Evolutionary conservation across 2,888 invertebrate genomes (phyloP).

Genomic region (Dusona sp.): DNA sequence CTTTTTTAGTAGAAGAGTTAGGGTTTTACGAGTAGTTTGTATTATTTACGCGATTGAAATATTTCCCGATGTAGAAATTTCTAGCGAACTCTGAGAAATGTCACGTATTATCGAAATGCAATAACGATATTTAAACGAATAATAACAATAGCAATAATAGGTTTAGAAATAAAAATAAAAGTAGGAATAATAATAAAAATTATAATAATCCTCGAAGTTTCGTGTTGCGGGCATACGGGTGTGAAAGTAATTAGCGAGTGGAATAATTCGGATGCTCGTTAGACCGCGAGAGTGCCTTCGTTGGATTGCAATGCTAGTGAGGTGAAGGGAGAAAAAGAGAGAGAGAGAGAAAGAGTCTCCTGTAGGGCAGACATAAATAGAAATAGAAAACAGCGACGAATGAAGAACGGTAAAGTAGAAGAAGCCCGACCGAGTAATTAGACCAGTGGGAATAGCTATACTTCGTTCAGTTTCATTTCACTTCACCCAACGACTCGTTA

Average conservation of each 20-base stretch:
- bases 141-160: slow-evolving; percentile 18
- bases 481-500: slow-evolving; percentile 53
- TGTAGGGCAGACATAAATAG: slow-evolving; percentile 27
- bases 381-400: slow-evolving; percentile 46
- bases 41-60: background rate
- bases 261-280: slow-evolving; percentile 69
- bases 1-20: no score
- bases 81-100: background rate
- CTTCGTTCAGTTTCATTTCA: slow-evolving; percentile 29
- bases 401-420: slow-evolving; percentile 32
- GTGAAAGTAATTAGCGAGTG: slow-evolving; percentile 67
- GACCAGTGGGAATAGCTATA: slow-evolving; percentile 43
- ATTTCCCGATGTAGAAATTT: background rate
- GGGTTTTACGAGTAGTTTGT: background rate
- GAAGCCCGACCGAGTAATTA: slow-evolving; percentile 56
- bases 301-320: slow-evolving; percentile 58
- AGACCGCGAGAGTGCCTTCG: slow-evolving; percentile 53
- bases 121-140: slow-evolving; percentile 8
- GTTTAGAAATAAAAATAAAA: slow-evolving; percentile 15
- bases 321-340: background rate
- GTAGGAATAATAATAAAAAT: slow-evolving; percentile 31
- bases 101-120: background rate
- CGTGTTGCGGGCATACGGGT: slow-evolving; percentile 45
- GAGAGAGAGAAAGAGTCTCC: background rate
- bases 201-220: slow-evolving; percentile 55